phyloP scores from a whole-genome alignment of 2,113 vertebrate species.

The Shinisaurus crocodilurus region DNA sequence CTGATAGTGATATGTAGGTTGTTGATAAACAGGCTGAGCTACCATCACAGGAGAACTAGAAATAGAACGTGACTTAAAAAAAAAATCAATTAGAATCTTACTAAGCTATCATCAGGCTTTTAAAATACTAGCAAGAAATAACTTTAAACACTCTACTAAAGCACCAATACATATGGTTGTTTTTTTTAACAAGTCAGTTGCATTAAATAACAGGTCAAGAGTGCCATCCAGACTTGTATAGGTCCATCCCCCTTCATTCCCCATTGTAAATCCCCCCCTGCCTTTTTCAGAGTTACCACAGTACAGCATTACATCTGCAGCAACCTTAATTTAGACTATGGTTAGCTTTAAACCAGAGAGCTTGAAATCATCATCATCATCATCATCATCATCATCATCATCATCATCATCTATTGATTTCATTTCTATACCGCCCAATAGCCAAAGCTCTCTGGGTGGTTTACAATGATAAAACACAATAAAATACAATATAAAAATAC shows the following conservation, averaged over 20 bases:
- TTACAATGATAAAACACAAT: no score
- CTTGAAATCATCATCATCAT: no score
- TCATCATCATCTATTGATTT: no score
- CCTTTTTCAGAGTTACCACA: not conserved
- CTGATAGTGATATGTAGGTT: constrained; percentile 80
- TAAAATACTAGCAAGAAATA: not conserved
- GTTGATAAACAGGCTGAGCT: constrained; percentile 78
- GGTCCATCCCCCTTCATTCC: not conserved
- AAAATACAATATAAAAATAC: no score
- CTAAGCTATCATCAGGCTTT: not conserved
- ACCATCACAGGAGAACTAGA: constrained; percentile 79
- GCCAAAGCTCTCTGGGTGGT: no score
- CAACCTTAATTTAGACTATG: not conserved
- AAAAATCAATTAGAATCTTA: constrained; percentile 38
- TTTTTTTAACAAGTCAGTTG: not conserved
- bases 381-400: no score
- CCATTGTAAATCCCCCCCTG: not conserved
- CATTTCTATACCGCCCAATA: no score
- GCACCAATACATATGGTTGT: not conserved
- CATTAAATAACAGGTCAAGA: not conserved
- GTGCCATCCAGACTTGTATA: not conserved
- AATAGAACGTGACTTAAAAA: constrained; percentile 72
- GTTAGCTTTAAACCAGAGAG: not conserved
- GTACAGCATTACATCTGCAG: not conserved
- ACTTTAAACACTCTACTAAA: not conserved